These are phyloP conservation scores for Phengaris alcon DNA, from an alignment of 2,888 invertebrate genomes.

Conservation along the genomic window DNA sequence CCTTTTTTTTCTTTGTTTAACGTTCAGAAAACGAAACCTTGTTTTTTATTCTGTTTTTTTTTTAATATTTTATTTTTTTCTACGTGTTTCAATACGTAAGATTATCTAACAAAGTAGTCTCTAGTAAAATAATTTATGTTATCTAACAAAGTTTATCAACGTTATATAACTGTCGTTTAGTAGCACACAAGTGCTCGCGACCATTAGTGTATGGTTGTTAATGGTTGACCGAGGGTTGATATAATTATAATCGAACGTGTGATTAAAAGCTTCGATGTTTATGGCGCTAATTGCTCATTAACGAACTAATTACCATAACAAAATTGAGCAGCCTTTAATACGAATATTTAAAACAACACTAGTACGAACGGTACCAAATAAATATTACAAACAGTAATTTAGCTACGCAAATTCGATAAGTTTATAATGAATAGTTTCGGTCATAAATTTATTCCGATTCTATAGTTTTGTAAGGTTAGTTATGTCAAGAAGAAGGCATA, in stretches of 20 bases:
- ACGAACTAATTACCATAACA: constrained; percentile 23
- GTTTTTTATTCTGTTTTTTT: no score
- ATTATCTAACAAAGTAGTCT: no score
- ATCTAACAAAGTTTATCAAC: no score
- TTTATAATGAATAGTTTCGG: not conserved
- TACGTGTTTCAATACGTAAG: no score
- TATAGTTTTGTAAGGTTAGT: no score
- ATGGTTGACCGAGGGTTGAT: not conserved
- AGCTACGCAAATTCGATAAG: not conserved
- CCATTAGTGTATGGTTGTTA: not conserved
- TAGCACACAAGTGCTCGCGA: no score
- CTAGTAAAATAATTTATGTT: no score
- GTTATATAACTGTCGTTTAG: no score
- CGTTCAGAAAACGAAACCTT: no score
- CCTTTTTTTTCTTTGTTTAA: no score
- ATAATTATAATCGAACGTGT: constrained; percentile 13
- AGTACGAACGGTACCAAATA: not conserved
- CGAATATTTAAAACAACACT: constrained; percentile 3
- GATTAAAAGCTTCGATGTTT: constrained; percentile 18
- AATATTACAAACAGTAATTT: constrained; percentile 14
- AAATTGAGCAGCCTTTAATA: constrained; percentile 8
- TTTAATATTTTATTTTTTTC: no score
- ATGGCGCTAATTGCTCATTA: constrained; percentile 21
- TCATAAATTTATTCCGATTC: not conserved
- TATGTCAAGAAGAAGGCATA: no score